Conservation (phyloP, 2,888 invertebrate genomes). For the Ferrisia virgata region DNA sequence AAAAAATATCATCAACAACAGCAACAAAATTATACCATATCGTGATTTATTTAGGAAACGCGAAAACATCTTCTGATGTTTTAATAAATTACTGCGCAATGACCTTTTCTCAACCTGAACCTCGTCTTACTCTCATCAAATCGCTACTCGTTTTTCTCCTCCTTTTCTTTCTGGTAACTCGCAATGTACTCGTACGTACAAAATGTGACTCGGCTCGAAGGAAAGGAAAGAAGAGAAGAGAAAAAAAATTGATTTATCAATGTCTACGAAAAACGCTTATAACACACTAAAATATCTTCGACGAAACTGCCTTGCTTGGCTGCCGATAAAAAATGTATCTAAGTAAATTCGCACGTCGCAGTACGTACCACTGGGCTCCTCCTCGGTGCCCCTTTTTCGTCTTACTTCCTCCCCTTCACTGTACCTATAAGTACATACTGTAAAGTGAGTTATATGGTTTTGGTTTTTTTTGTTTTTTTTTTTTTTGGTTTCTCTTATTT, state of each 20-base stretch:
- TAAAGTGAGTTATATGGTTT: too few relatives aligned
- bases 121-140: not conserved
- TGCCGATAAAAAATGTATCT: not conserved
- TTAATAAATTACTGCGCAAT: not conserved
- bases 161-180: not conserved
- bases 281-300: not conserved
- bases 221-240: too few relatives aligned
- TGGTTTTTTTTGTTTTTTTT: too few relatives aligned
- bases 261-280: not conserved
- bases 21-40: not conserved
- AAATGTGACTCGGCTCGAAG: not conserved
- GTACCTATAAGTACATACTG: too few relatives aligned
- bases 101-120: not conserved
- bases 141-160: not conserved
- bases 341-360: not conserved
- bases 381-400: too few relatives aligned
- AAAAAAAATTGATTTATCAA: not conserved
- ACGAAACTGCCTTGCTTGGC: not conserved
- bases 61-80: not conserved
- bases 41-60: not conserved
- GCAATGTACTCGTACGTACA: not conserved
- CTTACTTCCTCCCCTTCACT: too few relatives aligned
- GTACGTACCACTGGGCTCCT: not conserved
- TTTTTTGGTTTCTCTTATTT: too few relatives aligned
- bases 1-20: not conserved